These are phyloP conservation scores for Mystacornis crossleyi DNA, from an alignment of 2,113 vertebrate species.

Conservation along the genomic window DNA sequence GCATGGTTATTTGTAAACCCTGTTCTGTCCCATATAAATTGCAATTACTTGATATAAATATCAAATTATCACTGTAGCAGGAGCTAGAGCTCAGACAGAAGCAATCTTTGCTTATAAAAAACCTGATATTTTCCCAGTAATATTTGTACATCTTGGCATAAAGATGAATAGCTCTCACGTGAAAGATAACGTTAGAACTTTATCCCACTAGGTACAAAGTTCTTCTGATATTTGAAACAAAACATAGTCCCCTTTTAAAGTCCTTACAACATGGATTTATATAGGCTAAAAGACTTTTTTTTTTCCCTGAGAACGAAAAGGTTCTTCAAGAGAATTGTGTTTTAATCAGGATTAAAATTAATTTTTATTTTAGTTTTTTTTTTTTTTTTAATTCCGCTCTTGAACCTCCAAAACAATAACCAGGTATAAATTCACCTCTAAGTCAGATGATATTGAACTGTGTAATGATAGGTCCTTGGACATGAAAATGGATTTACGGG, in stretches of 20 bases:
- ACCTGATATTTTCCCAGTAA: neutral
- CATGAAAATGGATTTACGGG: neutral
- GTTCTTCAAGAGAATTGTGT: neutral
- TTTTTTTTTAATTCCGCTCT: neutral
- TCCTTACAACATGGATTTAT: rapidly evolving
- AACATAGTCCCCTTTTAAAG: neutral
- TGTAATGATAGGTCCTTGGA: neutral
- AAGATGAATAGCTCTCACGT: neutral
- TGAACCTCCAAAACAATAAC: neutral
- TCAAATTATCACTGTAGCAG: neutral
- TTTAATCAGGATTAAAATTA: neutral
- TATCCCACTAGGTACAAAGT: neutral
- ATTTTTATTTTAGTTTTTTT: neutral
- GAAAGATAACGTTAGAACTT: neutral
- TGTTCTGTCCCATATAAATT: neutral
- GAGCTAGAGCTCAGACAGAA: neutral
- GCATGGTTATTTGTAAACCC: neutral
- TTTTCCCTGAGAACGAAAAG: rapidly evolving
- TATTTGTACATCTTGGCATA: neutral
- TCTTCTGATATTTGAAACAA: neutral
- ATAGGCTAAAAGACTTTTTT: neutral
- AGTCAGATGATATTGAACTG: neutral
- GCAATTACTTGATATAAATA: neutral
- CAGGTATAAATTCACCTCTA: neutral
- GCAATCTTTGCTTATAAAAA: neutral